Percentiles rank a stretch among this genome's conserved stretches.
Conservation (phyloP, 1,140 invertebrate genomes). For the Formica selysi region DNA sequence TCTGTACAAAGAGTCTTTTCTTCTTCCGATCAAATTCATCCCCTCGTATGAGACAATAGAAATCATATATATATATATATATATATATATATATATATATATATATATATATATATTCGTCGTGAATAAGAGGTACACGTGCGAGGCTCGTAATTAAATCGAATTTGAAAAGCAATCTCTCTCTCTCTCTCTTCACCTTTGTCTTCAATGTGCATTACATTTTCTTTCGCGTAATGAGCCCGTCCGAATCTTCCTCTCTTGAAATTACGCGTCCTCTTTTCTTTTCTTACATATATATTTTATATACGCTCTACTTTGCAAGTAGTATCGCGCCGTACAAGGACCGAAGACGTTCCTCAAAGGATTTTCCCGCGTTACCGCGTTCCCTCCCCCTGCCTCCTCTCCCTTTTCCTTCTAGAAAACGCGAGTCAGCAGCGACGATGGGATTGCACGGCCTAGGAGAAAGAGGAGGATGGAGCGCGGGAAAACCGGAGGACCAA, state of each 20-base stretch:
- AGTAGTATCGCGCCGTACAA: constrained; percentile 37
- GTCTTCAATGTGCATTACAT: background rate
- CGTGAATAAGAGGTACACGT: no score
- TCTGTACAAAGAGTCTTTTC: background rate
- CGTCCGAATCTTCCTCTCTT: background rate
- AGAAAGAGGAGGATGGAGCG: constrained; percentile 1
- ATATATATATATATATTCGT: constrained; percentile 16
- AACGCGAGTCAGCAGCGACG: constrained; percentile 39
- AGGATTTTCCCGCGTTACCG: constrained; percentile 61
- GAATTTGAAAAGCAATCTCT: constrained; percentile 34
- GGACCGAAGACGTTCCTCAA: constrained; percentile 62
- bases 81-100: no score
- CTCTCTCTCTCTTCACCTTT: no score
- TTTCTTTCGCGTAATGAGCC: background rate
- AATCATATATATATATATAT: background rate
- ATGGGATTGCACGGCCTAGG: constrained; percentile 38
- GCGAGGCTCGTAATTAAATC: constrained; percentile 17
- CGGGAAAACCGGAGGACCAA: constrained; percentile 23
- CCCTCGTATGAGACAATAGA: background rate
- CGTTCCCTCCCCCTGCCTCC: background rate
- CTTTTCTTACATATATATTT: constrained; percentile 32
- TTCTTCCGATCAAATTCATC: background rate
- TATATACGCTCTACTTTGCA: constrained; percentile 61
- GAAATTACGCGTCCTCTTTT: background rate
- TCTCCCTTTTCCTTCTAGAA: background rate